A percentile compares a stretch with the other conserved stretches of the same genome.
Evolutionary conservation across 2,888 invertebrate species (phyloP).

Genomic region (Seladonia tumulorum): DNA sequence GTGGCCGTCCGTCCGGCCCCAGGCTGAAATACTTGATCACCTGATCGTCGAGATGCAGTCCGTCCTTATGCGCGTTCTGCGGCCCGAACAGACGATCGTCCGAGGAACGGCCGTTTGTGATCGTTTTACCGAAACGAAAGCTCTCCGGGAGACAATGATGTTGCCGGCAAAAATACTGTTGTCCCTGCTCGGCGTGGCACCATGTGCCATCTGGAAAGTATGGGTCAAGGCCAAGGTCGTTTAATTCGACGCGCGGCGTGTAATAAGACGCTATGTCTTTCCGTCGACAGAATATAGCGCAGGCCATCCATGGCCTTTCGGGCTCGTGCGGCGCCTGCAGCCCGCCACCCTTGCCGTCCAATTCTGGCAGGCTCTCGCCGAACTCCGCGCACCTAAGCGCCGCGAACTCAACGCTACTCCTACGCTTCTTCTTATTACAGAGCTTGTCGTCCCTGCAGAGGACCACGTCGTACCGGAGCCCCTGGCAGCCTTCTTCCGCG

Average conservation of each 20-base stretch:
- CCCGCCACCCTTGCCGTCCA: constrained; percentile 89
- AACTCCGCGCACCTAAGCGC: constrained; percentile 88
- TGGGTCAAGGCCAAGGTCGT: constrained; percentile 89
- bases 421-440: constrained; percentile 85
- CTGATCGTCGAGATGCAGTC: constrained; percentile 84
- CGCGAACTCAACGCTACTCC: constrained; percentile 86
- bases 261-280: constrained; percentile 89
- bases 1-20: constrained; percentile 86
- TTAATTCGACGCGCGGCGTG: constrained; percentile 91
- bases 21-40: constrained; percentile 88
- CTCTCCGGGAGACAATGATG: constrained; percentile 90
- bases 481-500: constrained; percentile 86
- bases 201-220: constrained; percentile 92
- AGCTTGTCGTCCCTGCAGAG: constrained; percentile 89
- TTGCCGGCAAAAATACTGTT: constrained; percentile 90
- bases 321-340: constrained; percentile 91
- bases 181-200: constrained; percentile 89
- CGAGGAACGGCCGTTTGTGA: constrained; percentile 78
- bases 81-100: constrained; percentile 84
- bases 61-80: constrained; percentile 87
- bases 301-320: constrained; percentile 91
- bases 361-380: constrained; percentile 86
- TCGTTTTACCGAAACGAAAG: constrained; percentile 75
- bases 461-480: constrained; percentile 87
- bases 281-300: constrained; percentile 91